Base-by-base conservation (phyloP, 2,113 vertebrate species). In the Polypterus bichir region DNA sequence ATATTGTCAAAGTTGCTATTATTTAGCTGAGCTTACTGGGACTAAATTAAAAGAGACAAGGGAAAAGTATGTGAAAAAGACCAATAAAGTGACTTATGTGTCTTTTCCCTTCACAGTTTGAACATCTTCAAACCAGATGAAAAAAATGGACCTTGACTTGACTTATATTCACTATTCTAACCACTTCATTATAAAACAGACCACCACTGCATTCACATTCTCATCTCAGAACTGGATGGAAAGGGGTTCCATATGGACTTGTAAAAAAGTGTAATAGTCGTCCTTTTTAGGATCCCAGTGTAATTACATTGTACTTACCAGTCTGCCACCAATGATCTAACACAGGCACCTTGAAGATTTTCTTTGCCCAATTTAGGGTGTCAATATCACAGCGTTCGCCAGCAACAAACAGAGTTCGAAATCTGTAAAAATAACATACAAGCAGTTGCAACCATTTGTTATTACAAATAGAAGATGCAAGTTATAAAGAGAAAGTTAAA, bases 241-340 rank as follows among this genome's bases (percentile, higher is more conserved):
- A 46, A 58, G 47, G 5, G 47, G 9, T 46, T 46, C 9, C 4
- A 5, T 7, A 9, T 59, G n/a, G 44, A 11, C 9, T 59, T 9
- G 48, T 59, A 59, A 9, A 45, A 9, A 9, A 27, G 27, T 27
- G 27, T 2, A 27, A 27, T 27, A 27, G 27, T 27, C 27, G 27
- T 27, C 27, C 27, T 27, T 2, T 27, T 27, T 27, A 27, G 27
- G 27, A 27, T 27, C 27, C 27, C 27, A 27, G 27, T 27, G 27
- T 27, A 27, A 27, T 27, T 27, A 27, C 3, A 10, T 44, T 59
- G 46, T 8, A 54, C 79, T 85, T 76, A 99, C 96, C 95, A 6
- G 96, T 99, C 77, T 99, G 96, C 96, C 96, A 99, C 96, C 96
- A 99, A 65, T 99, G 96, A 76, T 99, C 96, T 73, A 99, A 77